These are phyloP conservation scores for Chloroceryle inda DNA, from an alignment of 2,797 vertebrate genomes.

Conservation along the genomic window DNA sequence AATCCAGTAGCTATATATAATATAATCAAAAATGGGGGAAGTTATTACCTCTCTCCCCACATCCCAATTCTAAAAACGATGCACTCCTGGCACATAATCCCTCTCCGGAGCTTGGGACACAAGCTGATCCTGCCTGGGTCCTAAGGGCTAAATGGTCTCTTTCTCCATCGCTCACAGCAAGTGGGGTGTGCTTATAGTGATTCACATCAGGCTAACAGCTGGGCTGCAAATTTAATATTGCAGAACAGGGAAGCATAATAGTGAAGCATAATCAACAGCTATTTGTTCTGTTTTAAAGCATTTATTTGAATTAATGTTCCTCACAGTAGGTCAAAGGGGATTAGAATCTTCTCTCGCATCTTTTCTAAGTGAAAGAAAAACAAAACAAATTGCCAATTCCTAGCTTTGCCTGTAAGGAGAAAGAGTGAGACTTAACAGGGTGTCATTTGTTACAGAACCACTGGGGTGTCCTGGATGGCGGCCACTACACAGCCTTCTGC, in stretches of 20 bases:
- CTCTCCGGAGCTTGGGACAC: background rate
- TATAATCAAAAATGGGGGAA: background rate
- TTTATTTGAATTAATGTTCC: background rate
- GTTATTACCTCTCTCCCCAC: rapidly evolving
- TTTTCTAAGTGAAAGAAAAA: background rate
- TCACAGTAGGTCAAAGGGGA: background rate
- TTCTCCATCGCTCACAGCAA: background rate
- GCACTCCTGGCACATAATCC: rapidly evolving
- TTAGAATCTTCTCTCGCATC: background rate
- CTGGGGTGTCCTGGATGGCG: constrained; percentile 85
- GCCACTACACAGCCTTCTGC: constrained; percentile 90
- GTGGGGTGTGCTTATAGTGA: background rate
- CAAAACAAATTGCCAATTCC: background rate
- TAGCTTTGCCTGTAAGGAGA: background rate
- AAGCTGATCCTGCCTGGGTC: background rate
- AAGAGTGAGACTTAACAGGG: background rate
- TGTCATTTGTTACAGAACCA: constrained; percentile 83
- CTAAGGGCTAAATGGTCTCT: background rate
- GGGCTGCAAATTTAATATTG: background rate
- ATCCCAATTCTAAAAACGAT: background rate
- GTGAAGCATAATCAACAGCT: background rate
- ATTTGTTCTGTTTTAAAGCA: background rate
- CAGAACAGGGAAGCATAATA: background rate
- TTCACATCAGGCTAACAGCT: background rate
- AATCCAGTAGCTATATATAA: background rate